Conservation (phyloP, 2,113 vertebrate species). For the Spea bombifrons region DNA sequence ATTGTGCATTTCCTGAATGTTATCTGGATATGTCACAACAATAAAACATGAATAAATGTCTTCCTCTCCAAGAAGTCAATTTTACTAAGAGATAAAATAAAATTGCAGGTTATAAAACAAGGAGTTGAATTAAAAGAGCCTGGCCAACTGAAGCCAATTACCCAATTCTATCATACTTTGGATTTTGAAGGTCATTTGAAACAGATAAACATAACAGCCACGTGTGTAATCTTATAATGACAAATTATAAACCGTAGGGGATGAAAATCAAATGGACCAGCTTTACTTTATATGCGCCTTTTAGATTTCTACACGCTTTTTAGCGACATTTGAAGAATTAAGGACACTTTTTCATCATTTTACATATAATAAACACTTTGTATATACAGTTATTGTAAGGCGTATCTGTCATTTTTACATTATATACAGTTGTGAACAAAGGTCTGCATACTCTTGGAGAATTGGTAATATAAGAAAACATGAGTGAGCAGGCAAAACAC, state of each 20-base stretch:
- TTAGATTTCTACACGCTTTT: conserved; percentile 4
- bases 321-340: not conserved
- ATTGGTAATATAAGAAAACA: no score
- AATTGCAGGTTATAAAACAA: conserved; percentile 46
- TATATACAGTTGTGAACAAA: no score
- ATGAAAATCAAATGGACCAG: conserved; percentile 5
- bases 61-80: conserved; percentile 45
- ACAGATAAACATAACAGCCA: conserved; percentile 41
- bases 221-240: conserved; percentile 29
- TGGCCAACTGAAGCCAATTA: conserved; percentile 44
- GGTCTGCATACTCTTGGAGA: no score
- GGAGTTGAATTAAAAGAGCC: conserved; percentile 41
- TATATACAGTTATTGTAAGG: no score
- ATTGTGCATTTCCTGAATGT: conserved; percentile 43
- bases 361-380: no score
- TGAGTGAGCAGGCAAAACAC: no score
- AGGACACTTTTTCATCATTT: no score
- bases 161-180: conserved; percentile 35
- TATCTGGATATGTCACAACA: conserved; percentile 48
- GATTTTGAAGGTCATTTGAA: conserved; percentile 44
- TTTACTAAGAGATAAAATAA: conserved; percentile 49
- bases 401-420: no score
- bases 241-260: conserved; percentile 33
- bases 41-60: conserved; percentile 45
- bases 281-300: conserved; percentile 19